Percentiles rank a stretch among this genome's conserved stretches.
Evolutionary conservation across 2,797 vertebrate genomes (phyloP).

Genomic region (Nyctalus aviator): DNA sequence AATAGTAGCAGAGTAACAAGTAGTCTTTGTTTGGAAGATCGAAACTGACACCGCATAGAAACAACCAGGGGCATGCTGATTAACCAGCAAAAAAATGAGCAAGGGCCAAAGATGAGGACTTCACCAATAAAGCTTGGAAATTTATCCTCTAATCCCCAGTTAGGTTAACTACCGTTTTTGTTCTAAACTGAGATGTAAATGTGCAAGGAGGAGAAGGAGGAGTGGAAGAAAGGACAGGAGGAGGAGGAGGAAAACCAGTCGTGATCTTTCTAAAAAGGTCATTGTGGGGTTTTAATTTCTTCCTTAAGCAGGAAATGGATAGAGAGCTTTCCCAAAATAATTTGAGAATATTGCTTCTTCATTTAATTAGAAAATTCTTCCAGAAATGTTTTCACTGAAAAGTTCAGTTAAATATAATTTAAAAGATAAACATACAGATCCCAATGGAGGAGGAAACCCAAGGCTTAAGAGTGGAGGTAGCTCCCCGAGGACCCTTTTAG

Average conservation of each 20-base stretch:
- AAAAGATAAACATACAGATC: neutral
- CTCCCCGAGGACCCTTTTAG: fast-evolving
- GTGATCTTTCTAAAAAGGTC: conserved; percentile 50
- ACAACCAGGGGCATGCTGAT: no score
- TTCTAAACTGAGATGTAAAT: neutral
- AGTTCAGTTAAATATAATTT: neutral
- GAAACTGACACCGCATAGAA: no score
- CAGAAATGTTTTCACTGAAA: conserved; percentile 22
- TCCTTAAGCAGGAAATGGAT: neutral
- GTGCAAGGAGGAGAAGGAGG: neutral
- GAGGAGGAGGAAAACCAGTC: neutral
- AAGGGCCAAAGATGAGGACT: fast-evolving
- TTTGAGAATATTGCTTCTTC: conserved; percentile 46
- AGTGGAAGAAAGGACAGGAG: no score
- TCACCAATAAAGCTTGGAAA: neutral
- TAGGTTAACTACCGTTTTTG: no score
- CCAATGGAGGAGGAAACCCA: neutral
- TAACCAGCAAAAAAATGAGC: neutral
- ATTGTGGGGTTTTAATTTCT: conserved; percentile 54
- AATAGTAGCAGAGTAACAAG: neutral
- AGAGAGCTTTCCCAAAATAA: neutral
- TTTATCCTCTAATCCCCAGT: neutral
- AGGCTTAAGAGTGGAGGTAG: neutral
- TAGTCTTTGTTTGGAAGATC: neutral
- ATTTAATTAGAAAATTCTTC: conserved; percentile 64